These are phyloP conservation scores for Aspidoscelis tigris DNA, from an alignment of 2,113 vertebrate genomes.

Conservation along the genomic window DNA sequence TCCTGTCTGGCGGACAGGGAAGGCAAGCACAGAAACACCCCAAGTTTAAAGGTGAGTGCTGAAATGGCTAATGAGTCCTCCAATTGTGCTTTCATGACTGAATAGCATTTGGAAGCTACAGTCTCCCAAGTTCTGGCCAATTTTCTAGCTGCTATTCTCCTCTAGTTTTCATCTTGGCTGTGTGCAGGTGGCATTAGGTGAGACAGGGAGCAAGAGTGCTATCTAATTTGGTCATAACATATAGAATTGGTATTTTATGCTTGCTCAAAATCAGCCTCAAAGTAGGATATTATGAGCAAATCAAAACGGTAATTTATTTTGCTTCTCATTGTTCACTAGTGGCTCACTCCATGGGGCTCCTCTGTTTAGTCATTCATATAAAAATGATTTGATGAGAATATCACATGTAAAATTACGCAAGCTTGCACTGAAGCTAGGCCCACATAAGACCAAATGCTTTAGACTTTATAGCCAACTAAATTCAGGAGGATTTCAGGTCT, in stretches of 20 bases:
- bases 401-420: conserved; percentile 26
- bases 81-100: too few species aligned
- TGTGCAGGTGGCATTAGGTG: too few species aligned
- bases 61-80: too few species aligned
- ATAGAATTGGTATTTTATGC: conserved; percentile 27
- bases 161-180: too few species aligned
- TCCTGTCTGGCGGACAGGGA: too few species aligned
- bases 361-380: conserved; percentile 54
- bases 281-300: conserved; percentile 53
- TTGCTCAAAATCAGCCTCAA: conserved; percentile 56
- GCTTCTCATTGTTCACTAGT: conserved; percentile 47
- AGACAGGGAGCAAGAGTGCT: too few species aligned
- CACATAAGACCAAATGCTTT: conserved; percentile 47
- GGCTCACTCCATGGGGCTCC: conserved; percentile 46
- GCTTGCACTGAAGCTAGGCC: conserved; percentile 31
- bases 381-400: conserved; percentile 67
- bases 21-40: too few species aligned
- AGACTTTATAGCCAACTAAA: conserved; percentile 47
- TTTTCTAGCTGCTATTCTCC: too few species aligned
- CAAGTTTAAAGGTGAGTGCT: too few species aligned
- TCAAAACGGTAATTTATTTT: conserved; percentile 60
- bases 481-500: conserved; percentile 56
- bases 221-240: conserved; percentile 6
- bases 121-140: too few species aligned
- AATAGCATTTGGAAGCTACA: too few species aligned